A percentile compares a stretch with the other conserved stretches of the same genome.
phyloP scores from a whole-genome alignment of 2,113 vertebrate species.

The Willisornis vidua region DNA sequence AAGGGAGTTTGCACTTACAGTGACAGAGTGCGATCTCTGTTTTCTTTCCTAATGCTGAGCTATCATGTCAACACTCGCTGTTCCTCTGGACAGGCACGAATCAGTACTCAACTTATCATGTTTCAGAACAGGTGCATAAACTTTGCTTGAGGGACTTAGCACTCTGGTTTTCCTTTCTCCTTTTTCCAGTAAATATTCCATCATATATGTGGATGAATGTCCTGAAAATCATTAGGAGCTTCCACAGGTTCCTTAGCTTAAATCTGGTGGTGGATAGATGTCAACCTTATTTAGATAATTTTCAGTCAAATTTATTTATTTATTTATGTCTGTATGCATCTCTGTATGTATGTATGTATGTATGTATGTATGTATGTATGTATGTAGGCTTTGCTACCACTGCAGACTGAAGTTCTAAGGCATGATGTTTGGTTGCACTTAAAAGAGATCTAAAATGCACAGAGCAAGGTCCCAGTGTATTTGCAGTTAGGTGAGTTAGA shows the following conservation, averaged over 20 bases:
- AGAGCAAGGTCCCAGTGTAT: not conserved
- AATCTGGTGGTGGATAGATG: not conserved
- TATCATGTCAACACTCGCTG: not conserved
- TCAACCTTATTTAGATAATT: not conserved
- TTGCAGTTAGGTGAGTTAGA: not conserved
- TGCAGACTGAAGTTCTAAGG: not conserved
- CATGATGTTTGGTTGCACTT: not conserved
- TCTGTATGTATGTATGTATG: too few species aligned
- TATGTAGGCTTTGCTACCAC: too few species aligned
- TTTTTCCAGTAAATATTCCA: conserved; percentile 16
- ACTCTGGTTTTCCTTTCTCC: conserved; percentile 15
- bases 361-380: too few species aligned
- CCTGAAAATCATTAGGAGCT: conserved; percentile 43
- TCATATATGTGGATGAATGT: not conserved
- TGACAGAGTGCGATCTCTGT: not conserved
- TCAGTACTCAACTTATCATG: not conserved
- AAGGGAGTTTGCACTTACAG: not conserved
- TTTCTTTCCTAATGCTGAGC: not conserved
- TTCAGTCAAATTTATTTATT: too few species aligned
- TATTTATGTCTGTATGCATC: too few species aligned
- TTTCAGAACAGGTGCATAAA: conserved; percentile 60
- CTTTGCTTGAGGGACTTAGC: conserved; percentile 42
- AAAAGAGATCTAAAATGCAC: not conserved
- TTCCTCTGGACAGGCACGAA: conserved; percentile 7
- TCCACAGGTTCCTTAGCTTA: not conserved